Conservation (phyloP, 2,888 invertebrate species). For the Luperina testacea region DNA sequence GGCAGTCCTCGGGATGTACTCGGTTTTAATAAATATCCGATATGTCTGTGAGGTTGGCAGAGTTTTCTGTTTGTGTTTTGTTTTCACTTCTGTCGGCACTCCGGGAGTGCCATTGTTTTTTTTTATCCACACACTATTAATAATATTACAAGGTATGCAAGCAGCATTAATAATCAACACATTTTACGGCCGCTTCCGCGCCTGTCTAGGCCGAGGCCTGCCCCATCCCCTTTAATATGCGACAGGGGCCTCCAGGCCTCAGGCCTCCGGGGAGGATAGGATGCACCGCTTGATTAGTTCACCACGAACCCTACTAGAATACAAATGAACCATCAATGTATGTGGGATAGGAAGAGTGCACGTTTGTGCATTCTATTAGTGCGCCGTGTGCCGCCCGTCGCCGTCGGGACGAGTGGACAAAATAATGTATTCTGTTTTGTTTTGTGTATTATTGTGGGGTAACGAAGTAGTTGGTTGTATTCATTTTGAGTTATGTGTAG, state of each 20-base stretch:
- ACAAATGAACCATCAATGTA: conserved; percentile 58
- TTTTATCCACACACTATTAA: background rate
- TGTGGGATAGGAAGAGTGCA: conserved; percentile 57
- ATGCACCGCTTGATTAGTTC: conserved; percentile 67
- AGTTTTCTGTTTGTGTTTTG: no score
- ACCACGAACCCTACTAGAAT: conserved; percentile 52
- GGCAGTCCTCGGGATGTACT: no score
- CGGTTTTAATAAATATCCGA: no score
- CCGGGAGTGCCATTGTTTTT: no score
- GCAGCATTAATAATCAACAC: conserved; percentile 21
- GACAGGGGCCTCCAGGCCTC: conserved; percentile 49
- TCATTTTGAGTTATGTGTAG: background rate
- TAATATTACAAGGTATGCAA: conserved; percentile 25
- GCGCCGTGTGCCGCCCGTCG: conserved; percentile 33
- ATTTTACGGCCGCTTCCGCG: conserved; percentile 51
- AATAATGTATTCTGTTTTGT: conserved; percentile 40
- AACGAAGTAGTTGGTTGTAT: conserved; percentile 12
- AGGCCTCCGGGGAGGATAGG: conserved; percentile 60
- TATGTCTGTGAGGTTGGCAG: no score
- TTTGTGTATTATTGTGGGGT: conserved; percentile 14
- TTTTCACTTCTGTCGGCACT: no score
- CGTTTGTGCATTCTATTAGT: conserved; percentile 52
- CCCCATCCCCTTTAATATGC: conserved; percentile 61
- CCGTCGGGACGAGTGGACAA: conserved; percentile 40
- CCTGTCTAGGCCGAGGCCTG: conserved; percentile 11